Percentiles rank a stretch among this genome's conserved stretches.
Conservation (phyloP, 2,888 invertebrate genomes). For the Thera britannica region DNA sequence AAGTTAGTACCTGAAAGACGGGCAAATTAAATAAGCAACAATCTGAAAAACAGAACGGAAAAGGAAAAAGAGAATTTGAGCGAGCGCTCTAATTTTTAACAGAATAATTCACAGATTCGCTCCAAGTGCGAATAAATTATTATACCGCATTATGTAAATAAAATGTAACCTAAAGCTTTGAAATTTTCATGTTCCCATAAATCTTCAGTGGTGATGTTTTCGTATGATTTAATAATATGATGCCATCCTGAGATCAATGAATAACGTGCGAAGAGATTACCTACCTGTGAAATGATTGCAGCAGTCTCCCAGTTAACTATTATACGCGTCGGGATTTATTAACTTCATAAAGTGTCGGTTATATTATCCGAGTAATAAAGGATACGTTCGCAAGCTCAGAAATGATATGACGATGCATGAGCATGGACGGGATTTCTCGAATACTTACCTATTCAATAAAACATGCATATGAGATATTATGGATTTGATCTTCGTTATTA, state of each 20-base stretch:
- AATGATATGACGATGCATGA: constrained; percentile 35
- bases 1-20: constrained; percentile 19
- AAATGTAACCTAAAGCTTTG: constrained; percentile 21
- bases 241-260: constrained; percentile 14
- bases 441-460: neutral
- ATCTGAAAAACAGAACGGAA: constrained; percentile 19
- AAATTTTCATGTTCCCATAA: constrained; percentile 26
- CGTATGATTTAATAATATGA: constrained; percentile 23
- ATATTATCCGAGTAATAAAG: constrained; percentile 75
- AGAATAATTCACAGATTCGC: constrained; percentile 27
- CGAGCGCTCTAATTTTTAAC: constrained; percentile 19
- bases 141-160: constrained; percentile 27
- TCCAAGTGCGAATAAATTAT: constrained; percentile 26
- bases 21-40: constrained; percentile 19
- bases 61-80: constrained; percentile 20
- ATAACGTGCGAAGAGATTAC: constrained; percentile 34
- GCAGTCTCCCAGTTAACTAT: constrained; percentile 45
- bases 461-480: neutral
- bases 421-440: neutral
- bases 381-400: constrained; percentile 60
- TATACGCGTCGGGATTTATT: constrained; percentile 72
- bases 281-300: constrained; percentile 52
- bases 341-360: constrained; percentile 68
- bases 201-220: constrained; percentile 23
- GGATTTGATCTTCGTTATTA: neutral